Base-by-base conservation (phyloP, 2,888 invertebrate genomes). In the Aproaerema taeniolella region DNA sequence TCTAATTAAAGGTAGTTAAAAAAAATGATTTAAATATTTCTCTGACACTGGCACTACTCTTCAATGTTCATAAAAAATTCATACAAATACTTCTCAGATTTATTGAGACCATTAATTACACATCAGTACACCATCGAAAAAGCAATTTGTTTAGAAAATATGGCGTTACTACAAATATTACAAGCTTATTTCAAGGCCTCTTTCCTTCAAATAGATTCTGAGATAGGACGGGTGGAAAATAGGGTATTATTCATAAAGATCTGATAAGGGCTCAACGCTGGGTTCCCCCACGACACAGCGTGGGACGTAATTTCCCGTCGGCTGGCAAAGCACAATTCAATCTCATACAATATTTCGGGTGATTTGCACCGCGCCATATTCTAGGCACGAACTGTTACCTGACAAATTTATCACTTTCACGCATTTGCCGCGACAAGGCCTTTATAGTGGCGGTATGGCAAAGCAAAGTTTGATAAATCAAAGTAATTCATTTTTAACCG, bases 351-450 rank as follows among this genome's bases (percentile, higher is more conserved):
- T 76, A 78, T 76, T 71, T 69, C 67, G 65, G 60, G 61, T 67
- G 69, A 80, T 77, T 78, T 76, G 67, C 68, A 61, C 65, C 52
- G 57, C 67, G 32, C 26, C 33, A 67, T 66, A 80, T 79, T 77
- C 77, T 46, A 63, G 62, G 68, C 79, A 78, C 78, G 76, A 68
- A 70, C 71, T 53, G 69, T 69, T 74, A 78, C 77, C 77, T 78
- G 78, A 71, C 73, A 77, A 79, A 81, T 80, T 80, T 80, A 80
- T 81, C 80, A 78, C 72, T 76, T 74, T 72, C 60, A 55, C 66
- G 62, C 61, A 60, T 74, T 68, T 45, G 30, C 42, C 25, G 31
- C 30, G 26, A 38, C n/a, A n/a, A n/a, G n/a, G n/a, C n/a, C n/a
- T n/a, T n/a, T n/a, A n/a, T n/a, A n/a, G n/a, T n/a, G n/a, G n/a